Conservation (phyloP, 2,797 vertebrate species). For the Notolabrus celidotus region DNA sequence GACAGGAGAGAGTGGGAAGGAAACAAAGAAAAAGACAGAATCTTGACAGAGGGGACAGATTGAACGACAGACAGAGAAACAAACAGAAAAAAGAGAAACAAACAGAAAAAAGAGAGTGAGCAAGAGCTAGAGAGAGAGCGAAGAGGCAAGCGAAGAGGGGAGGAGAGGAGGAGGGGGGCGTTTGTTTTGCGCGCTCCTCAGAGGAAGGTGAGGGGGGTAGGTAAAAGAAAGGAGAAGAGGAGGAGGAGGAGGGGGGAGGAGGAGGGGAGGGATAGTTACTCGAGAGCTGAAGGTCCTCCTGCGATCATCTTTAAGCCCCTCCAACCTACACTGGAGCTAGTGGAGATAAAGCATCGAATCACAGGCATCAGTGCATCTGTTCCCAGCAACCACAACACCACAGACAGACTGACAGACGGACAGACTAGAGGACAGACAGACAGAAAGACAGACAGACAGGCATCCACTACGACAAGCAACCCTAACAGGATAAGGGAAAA, state of each 20-base stretch:
- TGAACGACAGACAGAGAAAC: constrained; percentile 54
- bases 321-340: constrained; percentile 99
- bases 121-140: constrained; percentile 50
- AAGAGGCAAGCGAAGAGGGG: constrained; percentile 56
- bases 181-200: constrained; percentile 76
- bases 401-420: constrained; percentile 86
- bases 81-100: constrained; percentile 43
- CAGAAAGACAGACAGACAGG: constrained; percentile 57
- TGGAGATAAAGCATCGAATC: constrained; percentile 95
- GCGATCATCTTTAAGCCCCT: constrained; percentile 99
- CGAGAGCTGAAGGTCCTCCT: constrained; percentile 99
- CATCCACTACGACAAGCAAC: constrained; percentile 73
- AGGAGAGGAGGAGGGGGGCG: constrained; percentile 46
- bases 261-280: constrained; percentile 97
- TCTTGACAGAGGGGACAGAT: constrained; percentile 59
- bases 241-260: constrained; percentile 73
- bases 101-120: constrained; percentile 37
- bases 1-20: constrained; percentile 29
- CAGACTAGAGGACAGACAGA: constrained; percentile 87
- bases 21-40: constrained; percentile 39
- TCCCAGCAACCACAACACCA: constrained; percentile 78
- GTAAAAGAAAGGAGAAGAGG: constrained; percentile 79
- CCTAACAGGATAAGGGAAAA: constrained; percentile 53
- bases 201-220: constrained; percentile 87
- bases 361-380: constrained; percentile 88